Base-by-base conservation (phyloP, 2,888 invertebrate species). In the Eupithecia subfuscata region DNA sequence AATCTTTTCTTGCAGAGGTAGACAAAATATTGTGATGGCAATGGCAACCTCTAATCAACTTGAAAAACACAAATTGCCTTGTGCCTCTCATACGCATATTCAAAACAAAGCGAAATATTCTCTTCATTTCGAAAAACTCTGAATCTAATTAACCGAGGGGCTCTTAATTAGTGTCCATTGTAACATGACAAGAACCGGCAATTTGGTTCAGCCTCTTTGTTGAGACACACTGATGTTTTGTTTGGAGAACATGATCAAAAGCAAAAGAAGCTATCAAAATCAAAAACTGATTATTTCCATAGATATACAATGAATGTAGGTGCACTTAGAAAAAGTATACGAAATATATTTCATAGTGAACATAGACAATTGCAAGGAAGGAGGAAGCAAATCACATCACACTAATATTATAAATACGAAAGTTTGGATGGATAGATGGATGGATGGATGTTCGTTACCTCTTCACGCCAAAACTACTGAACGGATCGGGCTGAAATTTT, bases 151-250 rank as follows among this genome's bases (percentile, higher is more conserved):
- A 93, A 90, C 89, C 86, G 80, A 79, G 87, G 89, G 89, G 89
- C 88, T 90, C 91, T 93, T 94, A 93, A 94, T 94, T 94, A 94
- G 93, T 92, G 91, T 87, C 91, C 89, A 93, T 94, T 93, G 94
- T 93, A 91, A 88, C 89, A 89, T 91, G 93, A 92, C 93, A 92
- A 89, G 90, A 90, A 87, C 91, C 90, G 84, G 88, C 90, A 88
- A 91, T 93, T 91, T 86, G 86, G 88, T 88, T 82, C 85, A 84
- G 83, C 90, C 87, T 86, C 83, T 82, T 82, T 76, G 71, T 77
- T 80, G 79, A 81, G 83, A 92, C 91, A 89, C 87, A 92, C 90
- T 6, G 91, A 14, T 45, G 1, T 11, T 37, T 3, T 18, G 34
- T 64, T 71, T 63, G 9, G 3, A 11, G 68, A 40, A 16, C 68